Conservation (phyloP, 1,140 invertebrate species). For the Telenomus remus region DNA sequence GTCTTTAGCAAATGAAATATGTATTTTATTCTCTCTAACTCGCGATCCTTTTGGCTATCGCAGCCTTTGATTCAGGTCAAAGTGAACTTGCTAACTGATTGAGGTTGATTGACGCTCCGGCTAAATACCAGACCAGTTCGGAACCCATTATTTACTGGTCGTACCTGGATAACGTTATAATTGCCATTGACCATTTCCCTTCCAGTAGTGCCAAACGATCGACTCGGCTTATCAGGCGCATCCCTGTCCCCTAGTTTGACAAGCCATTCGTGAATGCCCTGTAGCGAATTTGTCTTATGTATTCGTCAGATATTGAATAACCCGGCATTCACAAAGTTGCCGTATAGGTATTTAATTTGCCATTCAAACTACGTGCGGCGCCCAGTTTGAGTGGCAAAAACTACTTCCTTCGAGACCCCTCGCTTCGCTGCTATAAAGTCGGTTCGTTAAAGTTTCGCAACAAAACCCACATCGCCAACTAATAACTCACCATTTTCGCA, state of each 20-base stretch:
- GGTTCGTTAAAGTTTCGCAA: no score
- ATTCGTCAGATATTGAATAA: slow-evolving; percentile 54
- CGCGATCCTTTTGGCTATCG: slow-evolving; percentile 38
- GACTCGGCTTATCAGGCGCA: slow-evolving; percentile 65
- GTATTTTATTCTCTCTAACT: slow-evolving; percentile 51
- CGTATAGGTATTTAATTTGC: slow-evolving; percentile 25
- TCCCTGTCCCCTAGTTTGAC: slow-evolving; percentile 56
- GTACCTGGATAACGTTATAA: slow-evolving; percentile 70
- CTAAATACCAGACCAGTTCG: slow-evolving; percentile 69
- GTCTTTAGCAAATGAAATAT: slow-evolving; percentile 27
- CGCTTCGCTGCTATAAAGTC: no score
- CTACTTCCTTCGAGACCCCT: background rate
- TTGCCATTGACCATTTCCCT: slow-evolving; percentile 67
- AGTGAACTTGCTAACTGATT: slow-evolving; percentile 70
- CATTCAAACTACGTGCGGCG: slow-evolving; percentile 6
- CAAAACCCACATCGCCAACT: no score
- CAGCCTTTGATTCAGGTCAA: slow-evolving; percentile 70
- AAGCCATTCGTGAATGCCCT: slow-evolving; percentile 55
- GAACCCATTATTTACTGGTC: slow-evolving; percentile 72
- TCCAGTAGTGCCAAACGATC: slow-evolving; percentile 56
- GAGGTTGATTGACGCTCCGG: slow-evolving; percentile 73
- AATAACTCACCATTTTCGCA: no score
- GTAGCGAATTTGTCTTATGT: slow-evolving; percentile 43
- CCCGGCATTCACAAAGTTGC: slow-evolving; percentile 38
- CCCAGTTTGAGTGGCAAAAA: background rate